Evolutionary conservation across 2,888 invertebrate genomes (phyloP).

Genomic region (Agrochola lychnidis): DNA sequence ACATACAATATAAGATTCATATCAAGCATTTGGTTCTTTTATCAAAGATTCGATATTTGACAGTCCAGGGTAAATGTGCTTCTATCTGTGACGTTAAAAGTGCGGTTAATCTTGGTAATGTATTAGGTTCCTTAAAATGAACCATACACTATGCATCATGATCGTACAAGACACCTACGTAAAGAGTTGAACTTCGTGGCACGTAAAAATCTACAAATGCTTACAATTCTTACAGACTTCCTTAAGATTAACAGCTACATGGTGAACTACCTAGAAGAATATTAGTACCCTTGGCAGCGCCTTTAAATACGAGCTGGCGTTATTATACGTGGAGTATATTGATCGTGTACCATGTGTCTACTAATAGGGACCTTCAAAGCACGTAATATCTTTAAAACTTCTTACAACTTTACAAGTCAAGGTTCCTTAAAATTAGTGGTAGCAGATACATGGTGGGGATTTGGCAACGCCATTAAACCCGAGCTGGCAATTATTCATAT

Average conservation of each 20-base stretch:
- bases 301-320: not conserved
- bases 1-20: not conserved
- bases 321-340: not conserved
- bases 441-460: not conserved
- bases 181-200: too few relatives aligned
- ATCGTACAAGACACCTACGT: too few relatives aligned
- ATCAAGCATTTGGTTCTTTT: not conserved
- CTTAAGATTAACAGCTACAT: slow-evolving; percentile 66
- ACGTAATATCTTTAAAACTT: not conserved
- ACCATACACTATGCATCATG: not conserved
- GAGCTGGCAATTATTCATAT: not conserved
- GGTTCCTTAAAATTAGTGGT: not conserved
- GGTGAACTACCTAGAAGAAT: slow-evolving; percentile 73
- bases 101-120: not conserved
- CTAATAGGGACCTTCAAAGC: not conserved
- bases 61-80: not conserved
- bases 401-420: not conserved
- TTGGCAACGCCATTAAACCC: not conserved
- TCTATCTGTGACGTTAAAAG: not conserved
- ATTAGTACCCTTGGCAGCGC: slow-evolving; percentile 46
- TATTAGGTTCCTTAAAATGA: not conserved
- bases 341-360: too few relatives aligned
- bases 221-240: not conserved
- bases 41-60: not conserved
- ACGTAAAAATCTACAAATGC: not conserved